Evolutionary conservation across 2,113 vertebrate species (phyloP), one percentile per base, ranked within the genome.

Genomic region (Brachypteracias leptosomus): DNA sequence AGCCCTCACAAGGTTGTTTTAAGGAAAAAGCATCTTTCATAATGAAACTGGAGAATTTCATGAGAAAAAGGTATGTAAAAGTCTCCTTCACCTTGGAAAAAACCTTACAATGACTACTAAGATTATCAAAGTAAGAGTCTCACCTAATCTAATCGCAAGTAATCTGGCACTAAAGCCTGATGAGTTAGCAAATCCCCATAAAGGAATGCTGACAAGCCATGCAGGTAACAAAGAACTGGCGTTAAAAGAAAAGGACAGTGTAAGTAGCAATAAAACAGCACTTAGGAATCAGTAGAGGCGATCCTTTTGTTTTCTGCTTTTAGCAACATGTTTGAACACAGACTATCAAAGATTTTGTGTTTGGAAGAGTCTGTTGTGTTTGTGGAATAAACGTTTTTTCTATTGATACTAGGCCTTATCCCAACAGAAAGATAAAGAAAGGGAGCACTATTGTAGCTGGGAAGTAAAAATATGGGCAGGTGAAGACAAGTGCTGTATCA

Each of bases 161-260:
- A 89, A 95, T 70, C 29, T 76, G 70, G 31, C 77, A 92, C 70
- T 61, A 85, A 87, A 77, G 59, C 33, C 62, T 90, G 75, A 59
- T 88, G 93, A 88, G 62, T 90, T 88, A 91, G 87, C 89, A 94
- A 44, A 80, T 74, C 65, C 77, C 44, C 52, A 26, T 33, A 55
- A 67, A 87, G 85, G 55, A 78, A 59, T 87, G 91, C 93, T 94
- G 95, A 95, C 79, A 78, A 80, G 73, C 65, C 54, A 33, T 31
- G 9, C 0, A 59, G 76, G 61, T 54, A 90, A 86, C 66, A 57
- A 89, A 71, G 24, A 73, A 40, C n/a, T 72, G n/a, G 29, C 52
- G 61, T 57, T 89, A 57, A 79, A 51, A 85, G 70, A 67, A 89
- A 51, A 17, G 38, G 33, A 63, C 63, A 66, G 85, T 28, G 8